Evolutionary conservation across 2,888 invertebrate genomes (phyloP), one percentile per base, ranked within the genome.

Genomic region (Epistrophe grossulariae): DNA sequence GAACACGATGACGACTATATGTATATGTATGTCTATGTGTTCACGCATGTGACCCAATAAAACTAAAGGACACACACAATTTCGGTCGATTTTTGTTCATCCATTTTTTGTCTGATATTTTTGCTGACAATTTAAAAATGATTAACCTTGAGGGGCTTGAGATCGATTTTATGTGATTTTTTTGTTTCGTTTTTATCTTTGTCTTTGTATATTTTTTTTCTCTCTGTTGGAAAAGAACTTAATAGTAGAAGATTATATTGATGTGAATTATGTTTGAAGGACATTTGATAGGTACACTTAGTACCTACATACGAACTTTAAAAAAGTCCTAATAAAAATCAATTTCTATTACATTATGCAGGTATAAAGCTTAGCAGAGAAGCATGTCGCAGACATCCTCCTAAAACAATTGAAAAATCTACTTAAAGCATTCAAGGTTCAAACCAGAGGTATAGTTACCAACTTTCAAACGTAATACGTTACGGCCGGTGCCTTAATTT

Each of bases 141-240:
- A 81, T 84, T 78, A 77, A 84, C 84, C 84, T 84, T 80, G 80
- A 45, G 66, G 64, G 66, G 19, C 28, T 68, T 38, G 60, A 77
- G 72, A 80, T 84, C 77, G 84, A 77, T 80, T 80, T 77, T 81
- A 9, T 7, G n/a, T 2, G 45, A 45, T 43, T 45, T 31, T 48
- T 28, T 31, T n/a, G n/a, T n/a, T n/a, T n/a, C n/a, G 6, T 48
- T 45, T 31, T 17, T 43, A n/a, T 10, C 50, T 40, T 17, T 40
- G 10, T 48, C n/a, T 5, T 55, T 2, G 4, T n/a, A 24, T 24
- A 24, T 0, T 28, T 43, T 38, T 24, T 10, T 31, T 24, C 19
- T 0, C 35, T n/a, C 13, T 10, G 7, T 70, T 52, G 17, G n/a
- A 11, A 4, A 35, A 2, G 15, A 6, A n/a, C 13, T 48, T 45